Evolutionary conservation across 2,113 vertebrate species (phyloP).

Genomic region (Hippocampus abdominalis): DNA sequence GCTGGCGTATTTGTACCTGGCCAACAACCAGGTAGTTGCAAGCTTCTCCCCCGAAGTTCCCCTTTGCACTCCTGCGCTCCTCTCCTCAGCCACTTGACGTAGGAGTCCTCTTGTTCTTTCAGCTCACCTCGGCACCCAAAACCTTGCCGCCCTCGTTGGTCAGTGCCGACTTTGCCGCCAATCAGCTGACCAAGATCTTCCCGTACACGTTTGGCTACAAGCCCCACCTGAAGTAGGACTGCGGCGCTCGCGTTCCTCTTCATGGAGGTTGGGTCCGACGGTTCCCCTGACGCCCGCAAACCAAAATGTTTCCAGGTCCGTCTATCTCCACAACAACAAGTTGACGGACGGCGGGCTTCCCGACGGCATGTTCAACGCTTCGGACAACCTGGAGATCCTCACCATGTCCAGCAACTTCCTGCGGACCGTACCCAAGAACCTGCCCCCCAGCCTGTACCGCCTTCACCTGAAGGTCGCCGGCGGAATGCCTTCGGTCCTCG

Average conservation of each 20-base stretch:
- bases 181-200: conserved; percentile 90
- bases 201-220: conserved; percentile 94
- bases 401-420: conserved; percentile 98
- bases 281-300: neutral
- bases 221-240: conserved; percentile 83
- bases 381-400: conserved; percentile 86
- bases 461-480: conserved; percentile 87
- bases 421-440: conserved; percentile 84
- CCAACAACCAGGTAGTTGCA: conserved; percentile 90
- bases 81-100: neutral
- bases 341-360: conserved; percentile 88
- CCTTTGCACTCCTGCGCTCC: neutral
- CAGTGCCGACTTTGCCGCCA: conserved; percentile 95
- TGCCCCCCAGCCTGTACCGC: conserved; percentile 84
- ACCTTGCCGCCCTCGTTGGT: conserved; percentile 86
- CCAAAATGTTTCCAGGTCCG: conserved; percentile 75
- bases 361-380: conserved; percentile 88
- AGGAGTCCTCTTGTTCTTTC: conserved; percentile 32
- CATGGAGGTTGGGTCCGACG: neutral
- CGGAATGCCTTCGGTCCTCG: neutral
- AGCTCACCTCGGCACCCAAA: conserved; percentile 88
- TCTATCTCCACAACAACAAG: conserved; percentile 98
- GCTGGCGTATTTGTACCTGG: conserved; percentile 93
- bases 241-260: neutral
- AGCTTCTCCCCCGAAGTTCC: neutral